phyloP scores from a whole-genome alignment of 2,113 vertebrate species.

The Pipra filicauda region DNA sequence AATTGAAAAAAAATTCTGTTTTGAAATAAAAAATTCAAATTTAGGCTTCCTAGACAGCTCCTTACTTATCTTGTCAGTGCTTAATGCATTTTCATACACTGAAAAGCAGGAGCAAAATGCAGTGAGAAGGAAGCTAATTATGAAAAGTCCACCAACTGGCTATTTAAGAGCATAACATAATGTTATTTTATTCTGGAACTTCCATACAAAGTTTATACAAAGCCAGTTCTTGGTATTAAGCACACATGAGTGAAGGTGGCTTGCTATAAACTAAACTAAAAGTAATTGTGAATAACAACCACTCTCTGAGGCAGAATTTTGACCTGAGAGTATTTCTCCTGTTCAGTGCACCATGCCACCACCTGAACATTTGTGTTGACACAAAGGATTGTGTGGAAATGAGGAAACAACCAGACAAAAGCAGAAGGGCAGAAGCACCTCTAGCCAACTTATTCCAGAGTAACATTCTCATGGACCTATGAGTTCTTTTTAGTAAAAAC shows the following conservation, averaged over 20 bases:
- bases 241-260: background rate
- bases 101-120: background rate
- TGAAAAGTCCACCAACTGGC: background rate
- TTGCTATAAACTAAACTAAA: background rate
- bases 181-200: background rate
- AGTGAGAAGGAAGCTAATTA: background rate
- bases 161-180: background rate
- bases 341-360: background rate
- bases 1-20: background rate
- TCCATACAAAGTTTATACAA: background rate
- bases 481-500: background rate
- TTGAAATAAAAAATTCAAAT: background rate
- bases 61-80: background rate
- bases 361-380: background rate
- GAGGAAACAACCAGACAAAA: background rate
- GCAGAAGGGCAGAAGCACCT: background rate
- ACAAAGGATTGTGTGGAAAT: background rate
- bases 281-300: background rate
- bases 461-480: background rate
- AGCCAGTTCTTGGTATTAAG: background rate
- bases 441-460: background rate
- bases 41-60: background rate
- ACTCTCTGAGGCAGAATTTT: background rate
- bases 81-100: background rate
- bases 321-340: background rate